Percentiles rank a stretch among this genome's conserved stretches.
Conservation (phyloP, 2,888 invertebrate species). For the Frankliniella fusca region DNA sequence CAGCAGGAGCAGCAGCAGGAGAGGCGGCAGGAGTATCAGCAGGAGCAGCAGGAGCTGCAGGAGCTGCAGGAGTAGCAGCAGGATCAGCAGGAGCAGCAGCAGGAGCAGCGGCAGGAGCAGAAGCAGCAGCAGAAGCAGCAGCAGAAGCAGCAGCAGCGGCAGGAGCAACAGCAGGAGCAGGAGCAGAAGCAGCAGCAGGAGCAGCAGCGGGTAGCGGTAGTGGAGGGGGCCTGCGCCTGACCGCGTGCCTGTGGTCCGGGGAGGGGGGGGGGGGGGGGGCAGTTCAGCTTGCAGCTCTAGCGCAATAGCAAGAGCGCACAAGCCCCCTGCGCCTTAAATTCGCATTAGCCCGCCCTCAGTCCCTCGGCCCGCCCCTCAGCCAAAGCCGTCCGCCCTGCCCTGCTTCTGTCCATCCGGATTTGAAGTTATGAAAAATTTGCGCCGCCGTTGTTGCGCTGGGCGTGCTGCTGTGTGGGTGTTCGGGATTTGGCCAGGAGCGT, state of each 20-base stretch:
- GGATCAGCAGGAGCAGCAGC: background rate
- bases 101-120: background rate
- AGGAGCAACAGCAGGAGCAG: background rate
- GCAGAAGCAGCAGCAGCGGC: background rate
- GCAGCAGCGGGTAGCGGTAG: too few species aligned
- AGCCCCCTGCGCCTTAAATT: conserved; percentile 9
- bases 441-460: background rate
- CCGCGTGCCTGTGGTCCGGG: too few species aligned
- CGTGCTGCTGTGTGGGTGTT: too few species aligned
- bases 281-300: too few species aligned
- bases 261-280: too few species aligned
- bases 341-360: background rate
- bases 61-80: background rate
- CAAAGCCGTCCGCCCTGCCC: too few species aligned
- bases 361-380: too few species aligned
- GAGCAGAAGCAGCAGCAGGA: background rate
- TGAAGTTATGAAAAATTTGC: background rate
- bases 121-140: background rate
- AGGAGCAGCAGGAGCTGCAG: background rate
- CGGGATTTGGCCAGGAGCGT: too few species aligned
- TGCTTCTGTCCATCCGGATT: background rate
- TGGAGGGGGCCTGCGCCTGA: too few species aligned
- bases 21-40: too few species aligned
- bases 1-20: background rate
- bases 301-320: too few species aligned